Evolutionary conservation across 2,113 vertebrate species (phyloP), one percentile per base, ranked within the genome.

Genomic region (Clarias gariepinus): DNA sequence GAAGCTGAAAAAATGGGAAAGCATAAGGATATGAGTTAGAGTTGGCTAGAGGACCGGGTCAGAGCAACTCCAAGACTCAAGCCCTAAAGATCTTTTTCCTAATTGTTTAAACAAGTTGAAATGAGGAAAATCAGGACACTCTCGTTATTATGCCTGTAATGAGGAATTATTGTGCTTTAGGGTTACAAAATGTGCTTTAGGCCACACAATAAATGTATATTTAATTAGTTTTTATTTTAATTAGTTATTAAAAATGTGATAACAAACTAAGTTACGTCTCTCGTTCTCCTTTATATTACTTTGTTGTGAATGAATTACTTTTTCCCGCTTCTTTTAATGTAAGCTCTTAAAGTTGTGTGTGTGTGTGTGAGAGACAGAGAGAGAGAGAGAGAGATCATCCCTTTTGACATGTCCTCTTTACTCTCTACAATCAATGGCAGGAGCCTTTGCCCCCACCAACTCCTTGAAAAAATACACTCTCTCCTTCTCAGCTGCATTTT

Each of bases 401-500:
- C 69, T 64, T 74, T 81, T 79, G 47, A 30, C 57, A 63, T 79
- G 36, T 83, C 69, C 69, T 88, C 64, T 58, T 55, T 71, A n/a
- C 60, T 47, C 83, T 66, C 78, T 53, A 86, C 30, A n/a, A 83
- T 57, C 78, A 83, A 73, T 57, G 47, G 69, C 80, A 64, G 60
- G n/a, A 77, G 12, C 68, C 23, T 25, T 55, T 33, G 58, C 36
- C 58, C 41, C 58, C 25, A 23, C 73, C 82, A 76, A 52, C 57
- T 77, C 25, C 53, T 18, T 12, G n/a, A 61, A 64, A 61, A 81
- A 36, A 76, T 36, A 47, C 10, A 36, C 77, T 58, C 30, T 6
- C 69, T 82, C 61, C 86, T 33, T 79, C 64, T 82, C 61, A 88
- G 15, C 76, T 78, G 80, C 63, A 61, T 53, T 87, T 30, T 74